A percentile compares a stretch with the other conserved stretches of the same genome.
Conservation (phyloP, 2,797 vertebrate species). For the Danio jaintianensis region DNA sequence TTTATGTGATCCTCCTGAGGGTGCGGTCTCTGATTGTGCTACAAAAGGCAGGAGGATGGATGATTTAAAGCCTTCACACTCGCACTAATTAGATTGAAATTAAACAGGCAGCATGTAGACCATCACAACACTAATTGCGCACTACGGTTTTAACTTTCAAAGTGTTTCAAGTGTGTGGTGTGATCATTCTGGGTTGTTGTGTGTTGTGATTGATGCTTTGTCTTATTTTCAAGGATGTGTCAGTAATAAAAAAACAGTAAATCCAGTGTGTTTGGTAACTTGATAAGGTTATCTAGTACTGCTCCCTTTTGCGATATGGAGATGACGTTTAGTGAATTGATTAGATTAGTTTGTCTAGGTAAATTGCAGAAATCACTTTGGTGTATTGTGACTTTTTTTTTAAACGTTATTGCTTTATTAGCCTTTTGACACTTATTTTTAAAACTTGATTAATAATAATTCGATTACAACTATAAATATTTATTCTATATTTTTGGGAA, state of each 20-base stretch:
- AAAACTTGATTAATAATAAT: neutral
- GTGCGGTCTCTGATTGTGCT: slow-evolving; percentile 9
- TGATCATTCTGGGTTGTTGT: slow-evolving; percentile 10
- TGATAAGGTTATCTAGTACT: slow-evolving; percentile 31
- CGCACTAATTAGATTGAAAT: neutral
- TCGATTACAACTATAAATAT: neutral
- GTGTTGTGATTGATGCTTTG: neutral
- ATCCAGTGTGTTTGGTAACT: slow-evolving; percentile 6
- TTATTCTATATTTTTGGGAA: too few species aligned
- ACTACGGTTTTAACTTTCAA: neutral
- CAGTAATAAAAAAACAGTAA: neutral
- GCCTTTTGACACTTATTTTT: neutral
- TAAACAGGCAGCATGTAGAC: neutral
- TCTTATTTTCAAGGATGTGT: neutral
- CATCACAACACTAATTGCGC: neutral
- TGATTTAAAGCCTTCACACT: neutral
- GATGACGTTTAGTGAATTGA: neutral
- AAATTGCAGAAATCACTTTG: neutral
- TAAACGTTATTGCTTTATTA: neutral
- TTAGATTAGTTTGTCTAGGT: slow-evolving; percentile 19
- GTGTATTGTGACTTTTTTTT: neutral
- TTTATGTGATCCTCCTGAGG: slow-evolving; percentile 29
- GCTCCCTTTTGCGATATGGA: neutral
- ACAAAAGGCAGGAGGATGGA: neutral
- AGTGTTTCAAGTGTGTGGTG: neutral